Percentiles rank a stretch among this genome's conserved stretches.
phyloP scores from a whole-genome alignment of 2,888 invertebrate species.

The Pseudococcus longispinus region DNA sequence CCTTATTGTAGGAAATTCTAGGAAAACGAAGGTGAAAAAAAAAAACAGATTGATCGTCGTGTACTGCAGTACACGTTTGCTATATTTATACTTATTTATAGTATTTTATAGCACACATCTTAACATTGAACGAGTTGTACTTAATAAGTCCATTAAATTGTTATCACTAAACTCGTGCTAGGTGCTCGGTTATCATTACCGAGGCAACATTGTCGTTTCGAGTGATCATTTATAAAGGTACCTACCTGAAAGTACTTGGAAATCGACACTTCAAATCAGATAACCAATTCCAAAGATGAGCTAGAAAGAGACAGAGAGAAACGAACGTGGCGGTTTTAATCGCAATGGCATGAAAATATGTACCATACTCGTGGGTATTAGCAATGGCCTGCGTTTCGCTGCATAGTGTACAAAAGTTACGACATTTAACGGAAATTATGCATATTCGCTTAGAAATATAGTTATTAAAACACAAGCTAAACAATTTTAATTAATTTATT shows the following conservation, averaged over 20 bases:
- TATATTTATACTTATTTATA: no score
- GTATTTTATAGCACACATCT: not conserved
- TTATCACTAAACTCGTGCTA: constrained; percentile 24
- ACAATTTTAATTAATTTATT: constrained; percentile 10
- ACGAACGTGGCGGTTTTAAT: no score
- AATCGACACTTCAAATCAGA: not conserved
- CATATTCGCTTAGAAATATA: constrained; percentile 2
- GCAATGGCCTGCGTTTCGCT: no score
- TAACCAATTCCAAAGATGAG: no score
- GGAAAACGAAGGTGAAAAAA: no score
- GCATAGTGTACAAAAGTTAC: not conserved
- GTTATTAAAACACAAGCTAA: not conserved
- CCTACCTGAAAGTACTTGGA: not conserved
- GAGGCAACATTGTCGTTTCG: not conserved
- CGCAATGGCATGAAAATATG: no score
- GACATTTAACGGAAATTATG: not conserved
- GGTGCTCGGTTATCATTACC: not conserved
- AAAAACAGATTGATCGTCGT: no score
- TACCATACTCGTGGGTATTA: no score
- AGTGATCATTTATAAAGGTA: not conserved
- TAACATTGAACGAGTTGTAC: not conserved
- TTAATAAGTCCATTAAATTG: not conserved
- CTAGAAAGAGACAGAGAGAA: no score
- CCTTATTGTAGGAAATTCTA: no score
- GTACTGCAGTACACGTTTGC: no score